Conservation (phyloP, 1,140 invertebrate genomes). For the Glomeris maerens region DNA sequence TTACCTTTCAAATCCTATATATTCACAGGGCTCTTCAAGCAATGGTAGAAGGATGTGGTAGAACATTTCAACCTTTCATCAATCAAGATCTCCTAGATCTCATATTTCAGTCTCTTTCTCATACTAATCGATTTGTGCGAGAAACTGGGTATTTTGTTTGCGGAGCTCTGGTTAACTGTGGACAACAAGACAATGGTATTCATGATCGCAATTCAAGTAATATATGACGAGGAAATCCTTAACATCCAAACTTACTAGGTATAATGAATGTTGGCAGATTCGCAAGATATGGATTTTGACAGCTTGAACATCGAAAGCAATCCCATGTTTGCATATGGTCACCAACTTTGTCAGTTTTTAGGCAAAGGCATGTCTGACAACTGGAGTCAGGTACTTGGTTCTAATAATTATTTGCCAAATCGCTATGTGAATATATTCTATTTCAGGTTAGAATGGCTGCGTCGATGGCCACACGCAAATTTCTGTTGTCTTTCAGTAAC, state of each 20-base stretch:
- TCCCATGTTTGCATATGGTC: slow-evolving; percentile 33
- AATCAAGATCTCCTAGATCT: slow-evolving; percentile 36
- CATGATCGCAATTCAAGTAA: background rate
- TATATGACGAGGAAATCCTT: background rate
- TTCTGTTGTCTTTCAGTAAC: slow-evolving; percentile 33
- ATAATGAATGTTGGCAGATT: too few species aligned
- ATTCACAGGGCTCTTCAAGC: slow-evolving; percentile 32
- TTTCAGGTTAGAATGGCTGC: slow-evolving; percentile 37
- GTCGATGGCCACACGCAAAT: slow-evolving; percentile 38
- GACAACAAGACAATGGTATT: slow-evolving; percentile 7
- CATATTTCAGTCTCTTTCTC: slow-evolving; percentile 34
- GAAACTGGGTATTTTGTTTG: slow-evolving; percentile 42
- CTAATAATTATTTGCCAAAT: slow-evolving; percentile 2
- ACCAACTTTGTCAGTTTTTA: slow-evolving; percentile 33
- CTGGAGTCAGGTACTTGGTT: slow-evolving; percentile 44
- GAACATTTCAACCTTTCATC: slow-evolving; percentile 32
- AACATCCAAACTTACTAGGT: too few species aligned
- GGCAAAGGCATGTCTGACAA: slow-evolving; percentile 38
- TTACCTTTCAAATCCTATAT: background rate
- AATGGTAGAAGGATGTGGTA: slow-evolving; percentile 36
- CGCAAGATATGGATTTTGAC: background rate
- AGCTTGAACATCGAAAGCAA: slow-evolving; percentile 18
- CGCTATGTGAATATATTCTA: slow-evolving; percentile 6
- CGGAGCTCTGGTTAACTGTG: slow-evolving; percentile 35
- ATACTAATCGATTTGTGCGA: slow-evolving; percentile 41